These are phyloP conservation scores for Callosobruchus maculatus DNA, from an alignment of 2,888 invertebrate species.

Conservation along the genomic window DNA sequence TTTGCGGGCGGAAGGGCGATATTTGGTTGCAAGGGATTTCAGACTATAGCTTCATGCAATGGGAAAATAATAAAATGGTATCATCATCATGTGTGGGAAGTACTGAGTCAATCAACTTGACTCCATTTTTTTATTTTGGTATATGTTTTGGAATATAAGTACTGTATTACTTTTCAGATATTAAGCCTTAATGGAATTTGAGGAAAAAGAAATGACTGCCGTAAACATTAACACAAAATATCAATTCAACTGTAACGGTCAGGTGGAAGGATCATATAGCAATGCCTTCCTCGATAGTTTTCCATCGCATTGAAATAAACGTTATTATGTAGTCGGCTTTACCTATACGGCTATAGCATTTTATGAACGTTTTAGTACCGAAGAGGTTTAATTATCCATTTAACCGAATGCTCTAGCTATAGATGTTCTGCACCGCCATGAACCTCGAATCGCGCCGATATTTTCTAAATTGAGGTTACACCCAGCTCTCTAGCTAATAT, in stretches of 20 bases:
- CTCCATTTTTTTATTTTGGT: too few relatives aligned
- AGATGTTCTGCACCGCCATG: background rate
- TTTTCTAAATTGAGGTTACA: conserved; percentile 18
- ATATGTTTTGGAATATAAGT: too few relatives aligned
- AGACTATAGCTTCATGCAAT: too few relatives aligned
- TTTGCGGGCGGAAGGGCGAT: too few relatives aligned
- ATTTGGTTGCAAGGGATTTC: too few relatives aligned
- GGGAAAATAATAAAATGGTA: too few relatives aligned
- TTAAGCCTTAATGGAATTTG: too few relatives aligned
- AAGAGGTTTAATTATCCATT: background rate
- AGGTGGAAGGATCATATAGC: background rate
- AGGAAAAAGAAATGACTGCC: too few relatives aligned
- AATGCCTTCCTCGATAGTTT: background rate
- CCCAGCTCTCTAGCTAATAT: conserved; percentile 1
- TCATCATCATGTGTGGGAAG: too few relatives aligned
- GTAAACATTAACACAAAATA: too few relatives aligned
- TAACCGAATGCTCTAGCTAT: background rate
- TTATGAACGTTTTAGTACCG: background rate
- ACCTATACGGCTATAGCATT: background rate
- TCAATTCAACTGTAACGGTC: background rate
- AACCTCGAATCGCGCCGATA: conserved; percentile 13
- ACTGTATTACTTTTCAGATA: too few relatives aligned
- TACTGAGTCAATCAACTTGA: too few relatives aligned
- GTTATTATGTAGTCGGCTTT: background rate
- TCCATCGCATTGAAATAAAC: background rate